These are phyloP conservation scores for Rhamphomyia laevipes DNA, from an alignment of 2,888 invertebrate species.

Conservation along the genomic window DNA sequence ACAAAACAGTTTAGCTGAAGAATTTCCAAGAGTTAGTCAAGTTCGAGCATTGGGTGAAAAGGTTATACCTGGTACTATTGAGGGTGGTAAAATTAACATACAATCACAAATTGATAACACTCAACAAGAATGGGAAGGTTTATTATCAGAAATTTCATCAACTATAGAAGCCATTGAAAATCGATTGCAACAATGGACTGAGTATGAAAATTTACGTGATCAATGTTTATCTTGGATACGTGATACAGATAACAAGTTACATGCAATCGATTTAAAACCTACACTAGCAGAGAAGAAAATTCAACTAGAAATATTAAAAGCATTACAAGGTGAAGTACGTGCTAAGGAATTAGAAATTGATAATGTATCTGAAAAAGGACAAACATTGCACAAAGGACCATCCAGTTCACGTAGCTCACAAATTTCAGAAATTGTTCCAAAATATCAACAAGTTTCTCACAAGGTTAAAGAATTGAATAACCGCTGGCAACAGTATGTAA, in stretches of 20 bases:
- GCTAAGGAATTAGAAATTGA: constrained; percentile 90
- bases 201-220: constrained; percentile 79
- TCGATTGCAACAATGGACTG: constrained; percentile 82
- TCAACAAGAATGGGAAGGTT: constrained; percentile 81
- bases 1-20: constrained; percentile 68
- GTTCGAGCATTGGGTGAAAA: constrained; percentile 77
- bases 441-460: constrained; percentile 81
- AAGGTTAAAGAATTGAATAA: constrained; percentile 83
- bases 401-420: constrained; percentile 65
- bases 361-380: constrained; percentile 81
- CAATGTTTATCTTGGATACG: constrained; percentile 78
- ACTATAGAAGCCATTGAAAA: constrained; percentile 69
- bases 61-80: constrained; percentile 76
- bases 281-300: constrained; percentile 71
- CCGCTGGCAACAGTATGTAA: constrained; percentile 87
- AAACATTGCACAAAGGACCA: constrained; percentile 64
- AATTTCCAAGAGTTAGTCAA: constrained; percentile 69
- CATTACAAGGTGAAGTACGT: constrained; percentile 74
- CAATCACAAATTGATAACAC: constrained; percentile 76
- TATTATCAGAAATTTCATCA: constrained; percentile 61
- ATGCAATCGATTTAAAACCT: constrained; percentile 76
- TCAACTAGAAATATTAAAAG: constrained; percentile 67
- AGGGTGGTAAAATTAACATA: constrained; percentile 73
- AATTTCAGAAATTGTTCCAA: constrained; percentile 80
- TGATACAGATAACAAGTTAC: constrained; percentile 75